Base-by-base conservation (phyloP, 2,888 invertebrate genomes). In the Pemphredon lugubris region DNA sequence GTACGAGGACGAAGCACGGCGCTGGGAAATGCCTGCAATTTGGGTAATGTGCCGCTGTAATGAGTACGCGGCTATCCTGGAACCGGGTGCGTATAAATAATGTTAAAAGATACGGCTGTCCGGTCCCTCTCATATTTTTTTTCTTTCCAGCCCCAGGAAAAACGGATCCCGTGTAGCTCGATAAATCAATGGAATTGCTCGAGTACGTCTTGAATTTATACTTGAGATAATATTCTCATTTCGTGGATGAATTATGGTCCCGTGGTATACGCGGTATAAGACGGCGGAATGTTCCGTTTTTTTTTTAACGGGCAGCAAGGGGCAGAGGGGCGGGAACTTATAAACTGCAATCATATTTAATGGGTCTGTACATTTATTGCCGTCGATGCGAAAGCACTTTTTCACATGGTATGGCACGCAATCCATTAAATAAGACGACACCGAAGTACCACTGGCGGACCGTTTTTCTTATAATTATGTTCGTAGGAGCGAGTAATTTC, bases 1-100 rank as follows among this genome's bases (percentile, higher is more conserved):
- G 63, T 69, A 75, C 54, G 70, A 75, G 63, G 65, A 64, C 37
- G 66, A 59, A 40, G 14, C 47, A 45, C 54, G 64, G 20, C 20
- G 26, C 13, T 57, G 59, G 64, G 67, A 79, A 80, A 77, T 81
- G 79, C 64, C 75, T 64, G 81, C 77, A 80, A 82, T 83, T 83
- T 81, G 73, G 73, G 42, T 77, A 77, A 83, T 76, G 82, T 50
- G 72, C 74, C 73, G 67, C 57, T 68, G 71, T 83, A 83, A 83
- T 74, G 83, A 78, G 77, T 50, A 54, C 58, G 53, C 20, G 72
- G 69, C 48, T 11, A 58, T 39, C 54, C 45, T 45, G 45, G 30
- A 23, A 55, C 32, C 37, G 32, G 2, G 5, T 14, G 37, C 40
- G 45, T 57, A 69, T 76, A 69, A 68, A 70, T 67, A 71, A 55